Percentiles rank a stretch among this genome's conserved stretches.
phyloP scores from a whole-genome alignment of 1,140 invertebrate genomes.

The Paraescarpia echinospica region DNA sequence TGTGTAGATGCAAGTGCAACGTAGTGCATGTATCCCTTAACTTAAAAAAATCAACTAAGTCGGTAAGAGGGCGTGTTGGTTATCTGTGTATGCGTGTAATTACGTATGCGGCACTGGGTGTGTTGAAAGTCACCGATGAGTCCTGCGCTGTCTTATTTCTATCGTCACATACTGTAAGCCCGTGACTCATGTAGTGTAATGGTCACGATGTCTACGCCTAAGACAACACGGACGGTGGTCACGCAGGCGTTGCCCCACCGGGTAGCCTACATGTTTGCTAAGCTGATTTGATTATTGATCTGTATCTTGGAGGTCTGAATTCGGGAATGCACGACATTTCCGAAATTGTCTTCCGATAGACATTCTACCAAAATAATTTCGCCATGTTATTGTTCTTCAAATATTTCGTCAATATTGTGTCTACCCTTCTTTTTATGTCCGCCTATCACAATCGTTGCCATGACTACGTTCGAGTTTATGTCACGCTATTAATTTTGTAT shows the following conservation, averaged over 20 bases:
- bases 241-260: not conserved
- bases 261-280: not conserved
- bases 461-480: not conserved
- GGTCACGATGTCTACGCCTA: not conserved
- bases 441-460: not conserved
- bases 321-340: not conserved
- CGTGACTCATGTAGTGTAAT: not conserved
- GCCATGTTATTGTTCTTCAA: too few relatives aligned
- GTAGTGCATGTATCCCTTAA: not conserved
- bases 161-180: not conserved
- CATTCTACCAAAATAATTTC: too few relatives aligned
- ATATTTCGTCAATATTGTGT: not conserved
- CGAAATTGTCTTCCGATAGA: not conserved
- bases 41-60: not conserved
- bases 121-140: not conserved
- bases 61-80: not conserved
- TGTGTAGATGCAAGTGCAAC: too few relatives aligned
- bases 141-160: not conserved
- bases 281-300: not conserved
- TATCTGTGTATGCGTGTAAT: not conserved
- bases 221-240: not conserved
- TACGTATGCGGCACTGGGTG: not conserved
- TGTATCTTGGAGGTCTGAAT: not conserved
- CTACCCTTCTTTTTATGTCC: not conserved
- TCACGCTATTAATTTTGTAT: too few relatives aligned